Conservation (phyloP, 2,113 vertebrate genomes). For the Cricetomys ansorgei region DNA sequence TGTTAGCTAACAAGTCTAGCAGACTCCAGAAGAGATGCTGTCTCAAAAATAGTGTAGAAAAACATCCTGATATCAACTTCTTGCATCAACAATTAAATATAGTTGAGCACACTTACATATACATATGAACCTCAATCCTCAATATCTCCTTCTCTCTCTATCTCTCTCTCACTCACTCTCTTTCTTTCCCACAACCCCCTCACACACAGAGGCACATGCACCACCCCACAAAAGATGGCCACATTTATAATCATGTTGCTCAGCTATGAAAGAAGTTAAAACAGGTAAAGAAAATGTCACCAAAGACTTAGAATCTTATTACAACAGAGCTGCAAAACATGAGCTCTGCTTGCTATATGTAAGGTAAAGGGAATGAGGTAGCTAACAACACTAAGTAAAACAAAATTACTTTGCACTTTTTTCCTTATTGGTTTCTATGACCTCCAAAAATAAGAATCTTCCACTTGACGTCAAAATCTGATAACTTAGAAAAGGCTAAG, state of each 20-base stretch:
- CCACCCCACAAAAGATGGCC: not conserved
- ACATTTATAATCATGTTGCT: constrained; percentile 23
- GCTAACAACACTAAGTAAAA: constrained; percentile 22
- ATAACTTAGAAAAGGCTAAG: constrained; percentile 26
- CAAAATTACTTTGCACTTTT: constrained; percentile 41
- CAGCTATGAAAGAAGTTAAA: not conserved
- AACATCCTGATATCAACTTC: too few species aligned
- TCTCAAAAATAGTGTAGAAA: not conserved
- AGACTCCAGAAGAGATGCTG: not conserved
- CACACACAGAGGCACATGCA: not conserved
- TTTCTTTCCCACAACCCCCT: too few species aligned
- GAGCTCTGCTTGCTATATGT: constrained; percentile 19
- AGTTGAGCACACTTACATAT: not conserved
- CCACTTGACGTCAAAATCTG: not conserved
- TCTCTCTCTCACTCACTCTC: too few species aligned
- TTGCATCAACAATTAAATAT: not conserved
- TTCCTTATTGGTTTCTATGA: constrained; percentile 7
- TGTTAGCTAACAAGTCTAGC: not conserved
- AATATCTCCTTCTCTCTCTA: too few species aligned
- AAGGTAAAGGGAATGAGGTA: constrained; percentile 16
- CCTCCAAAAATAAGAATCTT: not conserved
- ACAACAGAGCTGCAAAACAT: constrained; percentile 5
- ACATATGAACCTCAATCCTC: not conserved
- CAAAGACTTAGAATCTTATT: constrained; percentile 7
- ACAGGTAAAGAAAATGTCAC: constrained; percentile 31